phyloP scores from a whole-genome alignment of 2,888 invertebrate species.

The Argyresthia albistria region DNA sequence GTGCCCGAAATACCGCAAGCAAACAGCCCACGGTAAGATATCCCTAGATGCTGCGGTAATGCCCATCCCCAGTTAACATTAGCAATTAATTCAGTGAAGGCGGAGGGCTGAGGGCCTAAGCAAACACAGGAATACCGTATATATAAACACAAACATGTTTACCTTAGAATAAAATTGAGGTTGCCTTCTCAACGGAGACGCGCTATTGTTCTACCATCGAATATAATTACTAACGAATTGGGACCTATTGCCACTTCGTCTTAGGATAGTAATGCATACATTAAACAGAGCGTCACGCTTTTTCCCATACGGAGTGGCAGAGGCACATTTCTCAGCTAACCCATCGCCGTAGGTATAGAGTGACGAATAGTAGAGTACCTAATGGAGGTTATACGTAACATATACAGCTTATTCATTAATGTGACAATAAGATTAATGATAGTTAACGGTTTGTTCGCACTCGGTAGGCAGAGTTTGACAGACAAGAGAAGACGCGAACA shows the following conservation, averaged over 20 bases:
- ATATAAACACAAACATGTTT: constrained; percentile 7
- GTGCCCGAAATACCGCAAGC: constrained; percentile 25
- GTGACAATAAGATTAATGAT: constrained; percentile 3
- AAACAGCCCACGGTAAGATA: constrained; percentile 3
- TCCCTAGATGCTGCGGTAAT: background rate
- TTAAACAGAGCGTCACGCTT: too few species aligned
- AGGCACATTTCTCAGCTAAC: too few species aligned
- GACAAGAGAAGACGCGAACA: constrained; percentile 2
- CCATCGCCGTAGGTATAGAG: too few species aligned
- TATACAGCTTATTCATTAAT: background rate
- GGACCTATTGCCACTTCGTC: too few species aligned
- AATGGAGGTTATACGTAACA: too few species aligned
- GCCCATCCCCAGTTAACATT: background rate
- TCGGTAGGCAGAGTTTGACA: background rate
- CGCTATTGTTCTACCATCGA: background rate
- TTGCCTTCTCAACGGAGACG: background rate
- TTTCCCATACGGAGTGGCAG: too few species aligned
- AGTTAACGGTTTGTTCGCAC: background rate
- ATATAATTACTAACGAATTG: background rate
- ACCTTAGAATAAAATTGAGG: constrained; percentile 7
- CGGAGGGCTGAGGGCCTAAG: constrained; percentile 33
- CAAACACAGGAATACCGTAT: constrained; percentile 28
- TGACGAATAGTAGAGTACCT: too few species aligned
- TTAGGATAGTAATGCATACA: too few species aligned
- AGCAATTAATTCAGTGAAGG: constrained; percentile 28